Base-by-base conservation (phyloP, 1,140 invertebrate species). In the Portunus trituberculatus region DNA sequence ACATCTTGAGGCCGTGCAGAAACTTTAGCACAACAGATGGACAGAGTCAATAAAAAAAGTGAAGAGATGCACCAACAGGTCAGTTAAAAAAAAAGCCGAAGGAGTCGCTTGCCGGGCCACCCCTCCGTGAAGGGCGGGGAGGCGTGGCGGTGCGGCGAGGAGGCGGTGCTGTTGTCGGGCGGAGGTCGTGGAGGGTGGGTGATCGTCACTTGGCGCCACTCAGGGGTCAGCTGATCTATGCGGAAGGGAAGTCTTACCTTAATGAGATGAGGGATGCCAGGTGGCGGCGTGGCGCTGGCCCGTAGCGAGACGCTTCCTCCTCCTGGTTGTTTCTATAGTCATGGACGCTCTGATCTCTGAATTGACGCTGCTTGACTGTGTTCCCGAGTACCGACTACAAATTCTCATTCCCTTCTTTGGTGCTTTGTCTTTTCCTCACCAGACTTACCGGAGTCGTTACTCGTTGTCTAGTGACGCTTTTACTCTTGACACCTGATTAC, bases 181-280 rank as follows among this genome's bases (percentile, higher is more conserved):
- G 20, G 93, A 32, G 25, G 76, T 12, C 2, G 84, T 83, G 20
- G 59, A 46, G 2, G n/a, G 29, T n/a, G 25, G 29, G 12, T 46
- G 87, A 46, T 39, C 87, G 48, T 89, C 48, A 20, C 87, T 46
- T 89, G 87, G n/a, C 92, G 82, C n/a, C 83, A 52, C 92, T 87
- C 83, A 87, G 52, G 48, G 45, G n/a, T 87, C 83, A 52, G 4
- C 82, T 84, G 2, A 87, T 87, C 28, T 31, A 83, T 48, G 39
- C 82, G 48, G 48, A 59, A 16, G 45, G 45, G 48, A 32, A 32
- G 28, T 10, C 29, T 87, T 16, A 29, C 83, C 84, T 52, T 87
- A 84, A 93, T 87, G 76, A 59, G 76, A 25, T 25, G n/a, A 16
- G 31, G 92, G 84, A 29, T 87, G 82, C 29, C 82, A 87, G 83